Conservation (phyloP, 2,797 vertebrate genomes). For the Amniataba percoides region DNA sequence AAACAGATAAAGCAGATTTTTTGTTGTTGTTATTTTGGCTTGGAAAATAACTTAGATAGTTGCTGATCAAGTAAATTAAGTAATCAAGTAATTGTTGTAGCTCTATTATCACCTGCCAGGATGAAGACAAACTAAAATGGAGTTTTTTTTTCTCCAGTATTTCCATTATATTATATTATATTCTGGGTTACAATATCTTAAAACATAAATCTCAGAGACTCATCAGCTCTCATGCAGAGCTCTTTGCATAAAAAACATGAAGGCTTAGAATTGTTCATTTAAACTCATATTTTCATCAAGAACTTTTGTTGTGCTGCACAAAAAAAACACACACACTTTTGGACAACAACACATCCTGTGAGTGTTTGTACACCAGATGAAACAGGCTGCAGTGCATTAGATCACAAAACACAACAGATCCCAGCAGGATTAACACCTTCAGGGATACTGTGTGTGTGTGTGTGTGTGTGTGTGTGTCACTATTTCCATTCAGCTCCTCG, state of each 20-base stretch:
- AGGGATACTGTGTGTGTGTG: background rate
- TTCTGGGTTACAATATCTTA: too few species aligned
- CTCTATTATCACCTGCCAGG: background rate
- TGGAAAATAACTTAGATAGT: background rate
- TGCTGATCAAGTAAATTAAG: background rate
- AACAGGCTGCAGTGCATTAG: background rate
- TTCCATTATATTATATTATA: too few species aligned
- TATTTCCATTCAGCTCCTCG: constrained; percentile 16
- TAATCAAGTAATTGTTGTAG: too few species aligned
- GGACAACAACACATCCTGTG: too few species aligned
- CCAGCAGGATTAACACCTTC: constrained; percentile 11
- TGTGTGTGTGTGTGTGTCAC: background rate
- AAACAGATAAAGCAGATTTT: background rate
- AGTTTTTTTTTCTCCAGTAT: background rate
- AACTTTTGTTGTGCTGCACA: too few species aligned
- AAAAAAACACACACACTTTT: too few species aligned
- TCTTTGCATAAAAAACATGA: too few species aligned
- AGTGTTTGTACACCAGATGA: background rate
- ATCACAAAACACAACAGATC: background rate
- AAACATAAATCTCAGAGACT: too few species aligned
- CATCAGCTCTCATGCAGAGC: too few species aligned
- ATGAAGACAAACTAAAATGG: background rate
- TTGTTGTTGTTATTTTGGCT: background rate
- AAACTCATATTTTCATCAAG: background rate
- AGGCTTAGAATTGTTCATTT: background rate